Percentiles rank a stretch among this genome's conserved stretches.
These are phyloP conservation scores for Bugula neritina DNA, from an alignment of 2,888 invertebrate genomes.

Conservation along the genomic window DNA sequence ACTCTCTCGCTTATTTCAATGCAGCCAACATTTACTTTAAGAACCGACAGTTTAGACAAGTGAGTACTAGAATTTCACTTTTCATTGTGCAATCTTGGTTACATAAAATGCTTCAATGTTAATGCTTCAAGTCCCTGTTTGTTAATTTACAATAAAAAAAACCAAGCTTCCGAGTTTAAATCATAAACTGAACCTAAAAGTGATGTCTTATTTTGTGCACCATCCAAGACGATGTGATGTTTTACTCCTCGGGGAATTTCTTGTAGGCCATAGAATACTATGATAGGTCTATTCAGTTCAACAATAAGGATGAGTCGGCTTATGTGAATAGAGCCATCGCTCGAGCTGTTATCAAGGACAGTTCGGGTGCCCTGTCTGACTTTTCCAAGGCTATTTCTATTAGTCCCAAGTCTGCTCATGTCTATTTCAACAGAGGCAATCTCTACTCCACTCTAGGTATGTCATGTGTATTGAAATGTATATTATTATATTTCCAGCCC, in stretches of 20 bases:
- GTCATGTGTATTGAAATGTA: too few species aligned
- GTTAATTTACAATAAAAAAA: too few species aligned
- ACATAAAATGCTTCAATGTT: too few species aligned
- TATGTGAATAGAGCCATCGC: slow-evolving; percentile 51
- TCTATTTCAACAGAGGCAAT: slow-evolving; percentile 52
- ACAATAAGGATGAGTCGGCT: slow-evolving; percentile 49
- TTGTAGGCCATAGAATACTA: slow-evolving; percentile 48
- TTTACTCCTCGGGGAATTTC: too few species aligned
- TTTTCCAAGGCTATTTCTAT: slow-evolving; percentile 44
- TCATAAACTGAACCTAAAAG: too few species aligned
- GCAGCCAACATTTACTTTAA: slow-evolving; percentile 53
- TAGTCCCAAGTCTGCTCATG: slow-evolving; percentile 49
- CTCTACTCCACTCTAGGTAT: slow-evolving; percentile 45
- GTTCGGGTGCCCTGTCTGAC: slow-evolving; percentile 46
- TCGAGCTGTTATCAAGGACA: slow-evolving; percentile 48
- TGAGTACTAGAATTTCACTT: too few species aligned
- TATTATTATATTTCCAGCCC: too few species aligned
- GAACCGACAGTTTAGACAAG: slow-evolving; percentile 49
- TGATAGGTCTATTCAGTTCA: slow-evolving; percentile 40
- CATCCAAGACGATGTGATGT: too few species aligned
- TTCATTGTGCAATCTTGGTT: too few species aligned
- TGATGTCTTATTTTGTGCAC: too few species aligned
- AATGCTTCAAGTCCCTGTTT: too few species aligned
- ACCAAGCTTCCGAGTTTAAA: too few species aligned
- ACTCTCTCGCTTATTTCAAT: slow-evolving; percentile 52